Percentiles rank a stretch among this genome's conserved stretches.
These are phyloP conservation scores for Bombylius discolor DNA, from an alignment of 2,888 invertebrate genomes.

Conservation along the genomic window DNA sequence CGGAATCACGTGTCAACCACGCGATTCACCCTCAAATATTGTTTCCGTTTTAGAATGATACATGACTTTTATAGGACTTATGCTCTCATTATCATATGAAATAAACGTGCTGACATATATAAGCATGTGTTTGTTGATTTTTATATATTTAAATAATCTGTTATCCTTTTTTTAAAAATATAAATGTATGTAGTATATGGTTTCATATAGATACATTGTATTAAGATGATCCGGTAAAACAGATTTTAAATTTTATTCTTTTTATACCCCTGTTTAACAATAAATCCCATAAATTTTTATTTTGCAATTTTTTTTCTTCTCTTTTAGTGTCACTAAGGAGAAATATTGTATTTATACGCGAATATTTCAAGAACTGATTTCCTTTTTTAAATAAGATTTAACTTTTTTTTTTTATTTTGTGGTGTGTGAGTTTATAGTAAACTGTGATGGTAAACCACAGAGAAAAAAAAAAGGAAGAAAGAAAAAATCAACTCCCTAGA, in stretches of 20 bases:
- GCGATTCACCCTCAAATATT: constrained; percentile 9
- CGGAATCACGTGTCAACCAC: constrained; percentile 9
- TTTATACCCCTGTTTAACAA: neutral
- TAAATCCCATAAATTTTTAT: neutral
- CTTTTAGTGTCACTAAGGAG: too few relatives aligned
- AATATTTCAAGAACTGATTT: neutral
- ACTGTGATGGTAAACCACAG: neutral
- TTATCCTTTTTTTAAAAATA: too few relatives aligned
- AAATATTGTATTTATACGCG: neutral
- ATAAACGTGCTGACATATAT: constrained; percentile 1
- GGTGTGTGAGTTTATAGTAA: too few relatives aligned
- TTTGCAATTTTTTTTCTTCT: neutral
- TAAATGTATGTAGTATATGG: too few relatives aligned
- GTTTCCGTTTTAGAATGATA: constrained; percentile 8
- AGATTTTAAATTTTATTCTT: neutral
- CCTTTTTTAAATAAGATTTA: neutral
- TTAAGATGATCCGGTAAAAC: neutral
- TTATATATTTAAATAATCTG: neutral
- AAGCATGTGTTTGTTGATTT: constrained; percentile 5
- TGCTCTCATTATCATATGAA: constrained; percentile 5
- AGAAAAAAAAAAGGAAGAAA: neutral
- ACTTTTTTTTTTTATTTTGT: neutral
- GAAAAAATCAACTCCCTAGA: neutral
- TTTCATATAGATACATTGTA: too few relatives aligned
- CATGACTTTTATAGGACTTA: constrained; percentile 6